Base-by-base conservation (phyloP, 2,113 vertebrate species). In the Glareola pratincola region DNA sequence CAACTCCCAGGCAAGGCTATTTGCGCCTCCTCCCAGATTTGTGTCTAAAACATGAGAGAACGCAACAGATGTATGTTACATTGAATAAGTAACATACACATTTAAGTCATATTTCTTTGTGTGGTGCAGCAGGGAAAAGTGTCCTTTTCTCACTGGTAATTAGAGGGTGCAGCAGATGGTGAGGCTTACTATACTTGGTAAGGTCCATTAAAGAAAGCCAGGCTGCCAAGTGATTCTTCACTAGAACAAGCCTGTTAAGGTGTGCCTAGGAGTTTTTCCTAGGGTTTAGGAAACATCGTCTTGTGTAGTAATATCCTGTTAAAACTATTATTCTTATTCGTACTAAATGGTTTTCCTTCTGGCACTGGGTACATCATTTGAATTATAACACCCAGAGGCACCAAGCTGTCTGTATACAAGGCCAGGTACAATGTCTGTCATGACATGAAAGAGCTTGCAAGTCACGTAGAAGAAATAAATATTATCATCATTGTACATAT, bases 91-190 rank as follows among this genome's bases (percentile, higher is more conserved):
- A 81, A 86, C 47, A 85, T 37, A 78, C 50, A 90, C 30, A 74
- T 64, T 88, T 56, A 91, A 92, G 78, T 83, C 67, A 12, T 68
- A 45, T 73, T 84, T 96, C 60, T 95, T 93, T 94, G 60, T 94
- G 92, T 60, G 45, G 57, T 88, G 50, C 29, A 87, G 20, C 71
- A 96, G 37, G 14, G 45, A 87, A 75, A 67, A 95, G 53, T 73
- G 30, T 67, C 85, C 93, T 94, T 92, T 96, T 69, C 82, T 92
- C 23, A 3, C 64, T 91, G 62, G 48, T 95, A 97, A 97, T 91
- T 96, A 96, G 92, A 85, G 50, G 32, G 32, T 74, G 26, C 27
- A 94, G 56, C 79, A 89, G 78, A 89, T 97, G 91, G 84, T 77
- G 51, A 85, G 63, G 54, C n/a, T 89, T 85, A 23, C 24, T 82